Percentiles rank a stretch among this genome's conserved stretches.
Conservation (phyloP, 2,888 invertebrate genomes). For the Deilephila porcellus region DNA sequence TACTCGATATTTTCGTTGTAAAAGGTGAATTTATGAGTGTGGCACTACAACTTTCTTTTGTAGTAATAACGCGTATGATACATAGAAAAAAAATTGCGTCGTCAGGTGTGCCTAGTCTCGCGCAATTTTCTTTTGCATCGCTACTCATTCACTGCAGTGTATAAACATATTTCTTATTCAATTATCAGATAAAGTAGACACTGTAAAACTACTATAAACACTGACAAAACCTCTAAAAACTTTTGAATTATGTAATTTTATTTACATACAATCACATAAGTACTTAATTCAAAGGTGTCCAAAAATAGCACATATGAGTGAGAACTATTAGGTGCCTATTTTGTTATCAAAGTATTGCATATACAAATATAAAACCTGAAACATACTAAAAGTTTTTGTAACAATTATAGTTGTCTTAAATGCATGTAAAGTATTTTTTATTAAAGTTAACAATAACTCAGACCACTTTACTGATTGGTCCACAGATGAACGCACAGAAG, state of each 20-base stretch:
- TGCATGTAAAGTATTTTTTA: not conserved
- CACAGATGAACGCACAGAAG: slow-evolving; percentile 79
- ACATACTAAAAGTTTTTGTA: not conserved
- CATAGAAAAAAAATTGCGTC: slow-evolving; percentile 22
- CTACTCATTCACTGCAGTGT: not conserved
- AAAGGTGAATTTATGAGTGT: slow-evolving; percentile 21
- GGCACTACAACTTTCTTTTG: slow-evolving; percentile 15
- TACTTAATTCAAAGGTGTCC: not conserved
- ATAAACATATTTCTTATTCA: not conserved
- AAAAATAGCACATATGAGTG: not conserved
- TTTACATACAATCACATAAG: not conserved
- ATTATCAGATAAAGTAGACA: not conserved
- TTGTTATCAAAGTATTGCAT: not conserved
- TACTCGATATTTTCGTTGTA: slow-evolving; percentile 33
- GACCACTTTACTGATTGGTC: slow-evolving; percentile 34
- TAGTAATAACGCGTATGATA: slow-evolving; percentile 7
- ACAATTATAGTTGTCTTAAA: not conserved
- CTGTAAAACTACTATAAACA: not conserved
- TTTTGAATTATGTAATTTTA: slow-evolving; percentile 13
- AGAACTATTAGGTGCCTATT: not conserved
- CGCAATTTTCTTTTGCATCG: slow-evolving; percentile 4
- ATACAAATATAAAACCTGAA: not conserved
- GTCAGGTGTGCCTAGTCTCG: slow-evolving; percentile 22
- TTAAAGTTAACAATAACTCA: slow-evolving; percentile 27
- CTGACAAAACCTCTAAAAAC: not conserved